Base-by-base conservation (phyloP, 2,113 vertebrate genomes). In the Pseudorasbora parva region DNA sequence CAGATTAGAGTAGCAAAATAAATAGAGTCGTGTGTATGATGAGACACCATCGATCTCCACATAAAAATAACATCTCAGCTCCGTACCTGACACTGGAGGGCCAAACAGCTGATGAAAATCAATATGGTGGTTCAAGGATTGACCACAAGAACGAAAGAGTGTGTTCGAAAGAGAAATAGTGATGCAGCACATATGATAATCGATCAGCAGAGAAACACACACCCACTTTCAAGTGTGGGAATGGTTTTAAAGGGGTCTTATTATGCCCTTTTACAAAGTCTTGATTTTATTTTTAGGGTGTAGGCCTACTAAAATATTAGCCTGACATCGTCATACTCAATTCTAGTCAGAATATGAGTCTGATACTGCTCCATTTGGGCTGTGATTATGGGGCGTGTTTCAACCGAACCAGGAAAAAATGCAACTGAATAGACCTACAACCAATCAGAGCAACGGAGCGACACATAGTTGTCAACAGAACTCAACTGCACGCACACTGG, bases 91-190 rank as follows among this genome's bases (percentile, higher is more conserved):
- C 82, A 81, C 57, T 57, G 87, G 87, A 75, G 73, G 73, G 60
- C 49, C 84, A 49, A 85, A 88, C 89, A 86, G 85, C 82, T 78
- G 64, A 49, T 81, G 79, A 69, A 88, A 91, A 90, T 89, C 86
- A 87, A 92, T 86, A 85, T 10, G 78, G 87, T 47, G 88, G 87
- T 89, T 80, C 72, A 49, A 85, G 68, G 87, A 88, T 54, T 82
- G 87, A 89, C 83, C 79, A 73, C 79, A 84, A 66, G 75, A n/a
- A 7, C 4, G 30, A 49, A 43, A 66, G 74, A 10, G 30, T 25
- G 59, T 33, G 69, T 60, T 60, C 8, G 27, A 82, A 78, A 60
- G 72, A 84, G 23, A 81, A 37, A 66, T 74, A 60, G 25, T 60
- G 78, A 62, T 62, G 82, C 73, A 51, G 60, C 10, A 11, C 45